Base-by-base conservation (phyloP, 92 coral and sea anemone genomes). In the Palythoa caribaeorum region DNA sequence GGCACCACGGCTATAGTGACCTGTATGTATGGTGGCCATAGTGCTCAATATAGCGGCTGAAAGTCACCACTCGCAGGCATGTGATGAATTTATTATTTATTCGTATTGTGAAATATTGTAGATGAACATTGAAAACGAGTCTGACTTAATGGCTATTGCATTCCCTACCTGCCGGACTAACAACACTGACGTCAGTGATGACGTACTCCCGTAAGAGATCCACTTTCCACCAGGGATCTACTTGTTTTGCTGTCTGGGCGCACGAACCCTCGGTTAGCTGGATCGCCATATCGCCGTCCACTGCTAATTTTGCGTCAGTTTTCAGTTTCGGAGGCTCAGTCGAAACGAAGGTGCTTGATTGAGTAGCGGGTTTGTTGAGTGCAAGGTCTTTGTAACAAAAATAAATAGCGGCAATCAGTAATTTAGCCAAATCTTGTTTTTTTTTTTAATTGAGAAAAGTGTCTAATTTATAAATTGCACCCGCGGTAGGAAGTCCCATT, bases 221-320 rank as follows among this genome's bases (percentile, higher is more conserved):
- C 40, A 94, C 97, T 38, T 75, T 88, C 97, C 97, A 94, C 97
- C 97, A 94, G 1, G 97, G 97, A 37, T 94, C 94, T 9, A 73
- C 69, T 76, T 94, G 92, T n/a, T 85, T 90, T 57, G 91, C 77
- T 36, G 97, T 94, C 40, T 88, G 80, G 1, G 94, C 84, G 73
- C 97, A 94, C 55, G 97, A 94, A 19, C 95, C 97, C 72, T 88
- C 83, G 8, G 74, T 71, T 14, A 93, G 84, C n/a, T 62, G 60
- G 39, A 88, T 71, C 12, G 95, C 83, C 97, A 94, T 92, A 85
- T 92, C 88, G 35, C 97, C 95, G 52, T 94, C 92, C 21, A 94
- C 95, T 8, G 97, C 97, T 52, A 92, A 88, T 35, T 89, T 91
- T 59, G 97, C 88, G 51, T 91, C 94, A 1, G 85, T 63, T 16